Evolutionary conservation across 2,888 invertebrate genomes (phyloP), one percentile per base, ranked within the genome.

Genomic region (Cantharis nigra): DNA sequence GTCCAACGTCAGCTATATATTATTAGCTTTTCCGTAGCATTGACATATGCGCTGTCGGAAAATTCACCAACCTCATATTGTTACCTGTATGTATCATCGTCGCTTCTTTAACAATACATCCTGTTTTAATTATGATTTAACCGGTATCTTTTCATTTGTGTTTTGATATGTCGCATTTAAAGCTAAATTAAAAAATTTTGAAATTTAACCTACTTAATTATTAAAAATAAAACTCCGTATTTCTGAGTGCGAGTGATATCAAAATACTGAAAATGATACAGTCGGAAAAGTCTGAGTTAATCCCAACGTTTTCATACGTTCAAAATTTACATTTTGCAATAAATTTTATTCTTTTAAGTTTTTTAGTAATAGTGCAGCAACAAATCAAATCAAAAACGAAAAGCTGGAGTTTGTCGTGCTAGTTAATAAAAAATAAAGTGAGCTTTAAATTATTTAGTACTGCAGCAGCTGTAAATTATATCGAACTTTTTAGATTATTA

Each of bases 41-140:
- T 77, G 77, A 77, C 71, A 74, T 74, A 63, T 30, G 28, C 75
- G 70, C 49, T 70, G 72, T 73, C 70, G 49, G 76, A 77, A 77
- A 74, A 77, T 77, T 77, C 71, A 71, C 77, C 71, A 77, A 77
- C 77, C 67, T 77, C 71, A 73, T 72, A 76, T 73, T 73, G 73
- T 67, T 69, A 70, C 33, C 75, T 75, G 70, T 71, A 70, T 70
- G 26, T 74, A 71, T 77, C 77, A 74, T 23, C 65, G 23, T 18
- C 73, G 74, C 74, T 67, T 74, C 71, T 77, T 74, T 63, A 23
- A 72, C 65, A 72, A 74, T 71, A 74, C 30, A 70, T 65, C 65
- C 77, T 28, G 72, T 67, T 49, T 49, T 49, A 49, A 49, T 49
- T 49, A n/a, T n/a, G n/a, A 49, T 49, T 49, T 49, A 49, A 49